Conservation (phyloP, 2,797 vertebrate genomes). For the Labeo calbasu region DNA sequence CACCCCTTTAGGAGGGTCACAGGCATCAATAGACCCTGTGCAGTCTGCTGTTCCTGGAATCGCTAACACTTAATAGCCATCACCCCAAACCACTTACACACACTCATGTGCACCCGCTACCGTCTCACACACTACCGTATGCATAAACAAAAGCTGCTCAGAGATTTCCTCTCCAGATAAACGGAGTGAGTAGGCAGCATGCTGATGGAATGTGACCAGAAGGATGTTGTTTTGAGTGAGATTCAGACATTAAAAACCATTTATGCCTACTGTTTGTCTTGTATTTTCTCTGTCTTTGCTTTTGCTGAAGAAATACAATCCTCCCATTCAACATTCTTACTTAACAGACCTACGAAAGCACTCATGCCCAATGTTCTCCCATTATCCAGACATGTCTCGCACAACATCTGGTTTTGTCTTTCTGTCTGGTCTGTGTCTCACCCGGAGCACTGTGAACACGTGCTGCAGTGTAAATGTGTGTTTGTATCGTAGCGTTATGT, state of each 20-base stretch:
- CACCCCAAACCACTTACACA: conserved; percentile 22
- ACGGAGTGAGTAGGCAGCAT: background rate
- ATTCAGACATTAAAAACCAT: background rate
- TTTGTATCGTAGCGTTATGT: conserved; percentile 47
- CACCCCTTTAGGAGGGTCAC: background rate
- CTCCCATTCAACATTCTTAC: background rate
- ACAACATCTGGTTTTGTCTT: conserved; percentile 44
- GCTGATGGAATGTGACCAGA: background rate
- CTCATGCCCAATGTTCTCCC: background rate
- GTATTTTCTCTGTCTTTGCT: background rate
- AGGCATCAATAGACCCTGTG: conserved; percentile 9
- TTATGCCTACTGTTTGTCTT: background rate
- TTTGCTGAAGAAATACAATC: conserved; percentile 1
- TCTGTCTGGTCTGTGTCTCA: conserved; percentile 20
- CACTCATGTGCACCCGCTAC: background rate
- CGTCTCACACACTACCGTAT: background rate
- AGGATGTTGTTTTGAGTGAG: background rate
- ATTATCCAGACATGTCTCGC: background rate
- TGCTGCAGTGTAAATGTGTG: conserved; percentile 29
- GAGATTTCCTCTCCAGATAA: conserved; percentile 2
- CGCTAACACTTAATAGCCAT: conserved; percentile 1
- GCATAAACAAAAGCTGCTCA: conserved; percentile 7
- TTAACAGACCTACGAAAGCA: background rate
- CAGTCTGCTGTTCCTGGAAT: conserved; percentile 21
- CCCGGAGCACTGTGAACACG: conserved; percentile 22